These are phyloP conservation scores for Plebejus melissa DNA, from an alignment of 2,888 invertebrate species.

Conservation along the genomic window DNA sequence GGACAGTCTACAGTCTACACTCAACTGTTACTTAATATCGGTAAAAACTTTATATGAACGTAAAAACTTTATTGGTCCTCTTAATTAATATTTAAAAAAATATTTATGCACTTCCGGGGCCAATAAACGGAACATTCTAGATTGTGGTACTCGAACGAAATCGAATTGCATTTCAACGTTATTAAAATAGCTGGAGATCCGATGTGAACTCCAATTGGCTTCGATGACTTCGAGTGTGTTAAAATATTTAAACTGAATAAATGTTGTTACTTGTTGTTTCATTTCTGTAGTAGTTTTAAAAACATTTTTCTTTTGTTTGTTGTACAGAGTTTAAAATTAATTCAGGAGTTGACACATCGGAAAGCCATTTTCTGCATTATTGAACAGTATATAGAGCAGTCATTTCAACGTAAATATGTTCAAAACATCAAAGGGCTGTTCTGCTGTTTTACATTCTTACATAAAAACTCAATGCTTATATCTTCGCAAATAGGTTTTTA, in stretches of 20 bases:
- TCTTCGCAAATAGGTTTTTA: neutral
- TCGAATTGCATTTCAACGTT: slow-evolving; percentile 7
- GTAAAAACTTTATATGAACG: neutral
- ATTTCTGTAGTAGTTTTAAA: neutral
- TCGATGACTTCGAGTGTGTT: slow-evolving; percentile 15
- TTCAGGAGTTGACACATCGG: neutral
- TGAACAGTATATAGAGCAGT: too few relatives aligned
- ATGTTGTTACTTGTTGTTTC: neutral
- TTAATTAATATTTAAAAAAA: neutral
- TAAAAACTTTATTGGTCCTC: neutral
- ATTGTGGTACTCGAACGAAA: neutral
- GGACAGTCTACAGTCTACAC: neutral
- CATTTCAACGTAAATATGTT: too few relatives aligned
- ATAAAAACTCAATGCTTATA: too few relatives aligned
- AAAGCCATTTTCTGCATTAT: too few relatives aligned
- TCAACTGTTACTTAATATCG: neutral
- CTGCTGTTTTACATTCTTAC: too few relatives aligned
- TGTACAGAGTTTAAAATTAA: neutral
- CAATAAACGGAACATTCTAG: slow-evolving; percentile 12
- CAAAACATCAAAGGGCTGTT: too few relatives aligned
- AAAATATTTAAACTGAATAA: neutral
- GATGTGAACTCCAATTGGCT: neutral
- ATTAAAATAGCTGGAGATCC: slow-evolving; percentile 23
- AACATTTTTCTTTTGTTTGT: neutral
- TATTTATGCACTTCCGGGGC: neutral